Percentiles rank a stretch among this genome's conserved stretches.
phyloP scores from a whole-genome alignment of 1,140 invertebrate genomes.

The Grapholita molesta region DNA sequence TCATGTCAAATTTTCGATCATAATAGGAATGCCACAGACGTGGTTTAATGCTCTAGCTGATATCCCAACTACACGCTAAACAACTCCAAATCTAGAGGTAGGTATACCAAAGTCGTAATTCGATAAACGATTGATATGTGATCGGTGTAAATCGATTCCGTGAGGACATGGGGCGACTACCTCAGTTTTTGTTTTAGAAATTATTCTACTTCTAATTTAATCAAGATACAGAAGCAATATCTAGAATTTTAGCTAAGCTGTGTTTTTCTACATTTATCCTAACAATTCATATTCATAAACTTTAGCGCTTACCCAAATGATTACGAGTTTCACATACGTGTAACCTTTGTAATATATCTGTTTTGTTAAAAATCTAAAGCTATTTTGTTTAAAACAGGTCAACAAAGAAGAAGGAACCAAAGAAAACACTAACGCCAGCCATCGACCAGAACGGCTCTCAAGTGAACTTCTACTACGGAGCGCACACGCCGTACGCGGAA shows the following conservation, averaged over 20 bases:
- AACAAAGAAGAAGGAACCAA: constrained; percentile 90
- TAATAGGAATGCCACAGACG: not conserved
- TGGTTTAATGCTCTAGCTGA: not conserved
- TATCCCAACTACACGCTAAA: not conserved
- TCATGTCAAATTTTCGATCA: not conserved
- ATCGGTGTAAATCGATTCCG: not conserved
- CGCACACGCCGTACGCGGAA: constrained; percentile 93
- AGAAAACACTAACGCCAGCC: constrained; percentile 91
- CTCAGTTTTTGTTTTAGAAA: not conserved
- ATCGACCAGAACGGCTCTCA: constrained; percentile 94
- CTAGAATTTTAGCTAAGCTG: not conserved
- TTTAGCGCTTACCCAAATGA: too few relatives aligned
- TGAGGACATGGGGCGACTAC: not conserved
- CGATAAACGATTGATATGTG: not conserved
- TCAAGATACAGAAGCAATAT: not conserved
- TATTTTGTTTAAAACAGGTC: constrained; percentile 76
- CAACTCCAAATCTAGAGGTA: not conserved
- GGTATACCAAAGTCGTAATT: not conserved
- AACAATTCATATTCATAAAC: too few relatives aligned
- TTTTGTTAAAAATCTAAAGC: not conserved
- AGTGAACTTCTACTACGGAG: constrained; percentile 97
- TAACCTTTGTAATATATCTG: not conserved
- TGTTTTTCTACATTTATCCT: not conserved
- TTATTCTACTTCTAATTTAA: not conserved
- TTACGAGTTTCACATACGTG: too few relatives aligned